Conservation (phyloP, 2,797 vertebrate species). For the Mormyrus proboscirostris region DNA sequence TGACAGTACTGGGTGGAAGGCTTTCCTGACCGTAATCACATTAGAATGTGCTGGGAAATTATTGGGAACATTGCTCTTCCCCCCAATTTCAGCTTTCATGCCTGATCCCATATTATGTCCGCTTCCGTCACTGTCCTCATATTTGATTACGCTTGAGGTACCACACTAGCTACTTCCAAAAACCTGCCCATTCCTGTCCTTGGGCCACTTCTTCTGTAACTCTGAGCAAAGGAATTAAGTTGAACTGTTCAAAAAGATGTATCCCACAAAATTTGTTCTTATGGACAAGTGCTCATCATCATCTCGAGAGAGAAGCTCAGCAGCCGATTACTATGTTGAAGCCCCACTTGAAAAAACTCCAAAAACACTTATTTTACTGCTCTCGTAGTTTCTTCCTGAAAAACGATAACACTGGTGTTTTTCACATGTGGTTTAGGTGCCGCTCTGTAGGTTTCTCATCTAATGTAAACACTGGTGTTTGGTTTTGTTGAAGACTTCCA, state of each 20-base stretch:
- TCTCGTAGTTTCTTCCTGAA: neutral
- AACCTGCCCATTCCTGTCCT: neutral
- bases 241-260: neutral
- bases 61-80: constrained; percentile 27
- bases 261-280: neutral
- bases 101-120: neutral
- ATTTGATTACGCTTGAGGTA: neutral
- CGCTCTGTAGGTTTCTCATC: neutral
- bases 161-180: neutral
- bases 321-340: constrained; percentile 50
- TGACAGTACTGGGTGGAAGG: constrained; percentile 40
- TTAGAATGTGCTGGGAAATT: constrained; percentile 43
- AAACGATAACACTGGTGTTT: neutral
- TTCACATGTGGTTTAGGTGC: neutral
- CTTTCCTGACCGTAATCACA: neutral
- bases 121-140: neutral
- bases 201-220: neutral
- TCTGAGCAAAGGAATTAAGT: neutral
- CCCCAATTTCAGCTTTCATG: constrained; percentile 23
- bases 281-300: constrained; percentile 62
- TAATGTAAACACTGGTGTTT: neutral
- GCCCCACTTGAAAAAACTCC: constrained; percentile 54
- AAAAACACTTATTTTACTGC: neutral
- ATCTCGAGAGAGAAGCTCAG: constrained; percentile 59
- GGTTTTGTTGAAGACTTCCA: constrained; percentile 6